These are phyloP conservation scores for Clusia tigrina DNA, from an alignment of 2,888 invertebrate species.

Conservation along the genomic window DNA sequence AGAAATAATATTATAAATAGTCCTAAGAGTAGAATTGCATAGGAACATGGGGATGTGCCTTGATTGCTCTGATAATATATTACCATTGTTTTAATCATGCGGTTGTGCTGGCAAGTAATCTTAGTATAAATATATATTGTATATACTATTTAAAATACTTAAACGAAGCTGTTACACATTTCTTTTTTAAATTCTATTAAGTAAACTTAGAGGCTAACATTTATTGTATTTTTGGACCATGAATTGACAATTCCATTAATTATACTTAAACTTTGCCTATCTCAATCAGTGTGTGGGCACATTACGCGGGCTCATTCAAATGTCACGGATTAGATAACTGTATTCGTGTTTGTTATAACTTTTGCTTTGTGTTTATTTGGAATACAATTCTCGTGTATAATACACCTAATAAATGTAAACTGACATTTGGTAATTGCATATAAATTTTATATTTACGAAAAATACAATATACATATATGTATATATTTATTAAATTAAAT, in stretches of 20 bases:
- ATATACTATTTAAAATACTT: constrained; percentile 30
- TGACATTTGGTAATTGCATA: constrained; percentile 19
- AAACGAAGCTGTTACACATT: constrained; percentile 11
- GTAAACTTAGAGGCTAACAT: constrained; percentile 34
- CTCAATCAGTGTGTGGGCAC: neutral
- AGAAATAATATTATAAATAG: no score
- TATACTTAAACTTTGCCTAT: neutral
- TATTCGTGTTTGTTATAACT: no score
- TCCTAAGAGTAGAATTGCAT: no score
- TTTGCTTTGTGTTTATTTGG: constrained; percentile 7
- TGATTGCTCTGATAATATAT: no score
- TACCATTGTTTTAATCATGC: no score
- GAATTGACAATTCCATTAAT: constrained; percentile 58
- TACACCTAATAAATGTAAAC: constrained; percentile 29
- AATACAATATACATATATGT: constrained; percentile 25
- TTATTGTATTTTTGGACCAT: constrained; percentile 61
- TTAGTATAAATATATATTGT: constrained; percentile 12
- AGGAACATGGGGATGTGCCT: no score
- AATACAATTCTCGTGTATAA: constrained; percentile 24
- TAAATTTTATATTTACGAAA: constrained; percentile 28
- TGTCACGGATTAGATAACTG: no score
- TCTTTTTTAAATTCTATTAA: constrained; percentile 1
- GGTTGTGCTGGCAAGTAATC: no score
- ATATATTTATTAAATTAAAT: neutral
- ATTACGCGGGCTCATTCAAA: neutral